Base-by-base conservation (phyloP, 1,140 invertebrate species). In the Tetramorium parvispinum region DNA sequence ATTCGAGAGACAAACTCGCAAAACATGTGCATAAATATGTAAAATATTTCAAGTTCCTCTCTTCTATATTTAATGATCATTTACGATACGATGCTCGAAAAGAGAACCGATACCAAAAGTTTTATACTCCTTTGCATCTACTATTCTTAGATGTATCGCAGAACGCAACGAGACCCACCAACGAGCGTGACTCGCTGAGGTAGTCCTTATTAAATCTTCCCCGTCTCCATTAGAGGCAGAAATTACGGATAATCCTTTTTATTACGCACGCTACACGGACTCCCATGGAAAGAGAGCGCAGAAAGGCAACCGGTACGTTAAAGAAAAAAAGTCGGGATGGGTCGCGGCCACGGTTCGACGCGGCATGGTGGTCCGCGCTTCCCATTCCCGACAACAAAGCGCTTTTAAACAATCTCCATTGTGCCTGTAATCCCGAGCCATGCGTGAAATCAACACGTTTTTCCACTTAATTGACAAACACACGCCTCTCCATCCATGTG, bases 381-480 rank as follows among this genome's bases (percentile, higher is more conserved):
- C 90, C 89, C 90, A 91, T 91, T 88, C 90, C 81, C 89, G 85
- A 88, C 87, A 91, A 91, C 90, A 91, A 91, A 89, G 79, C 88
- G 86, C 90, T 91, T 92, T 89, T 91, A 91, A 92, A 92, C 89
- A 90, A 86, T 78, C 75, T 75, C 88, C 66, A 89, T 92, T 91
- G 90, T 91, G 66, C 88, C 76, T 83, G 87, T 91, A 91, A 91
- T 91, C 88, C 85, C 85, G 71, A 86, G 77, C 88, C 88, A 91
- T 92, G 89, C 91, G 91, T 92, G 91, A 92, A 92, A 92, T 92
- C 87, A 87, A 92, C 86, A 92, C 89, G 89, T 92, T 91, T 92
- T 91, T 89, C 91, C 91, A 92, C 88, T 92, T 91, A 91, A 91
- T 91, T 91, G 90, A 91, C 91, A 83, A 89, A 91, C 91, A 91